A percentile compares a stretch with the other conserved stretches of the same genome.
phyloP scores from a whole-genome alignment of 2,797 vertebrate species.

The Pampus argenteus region DNA sequence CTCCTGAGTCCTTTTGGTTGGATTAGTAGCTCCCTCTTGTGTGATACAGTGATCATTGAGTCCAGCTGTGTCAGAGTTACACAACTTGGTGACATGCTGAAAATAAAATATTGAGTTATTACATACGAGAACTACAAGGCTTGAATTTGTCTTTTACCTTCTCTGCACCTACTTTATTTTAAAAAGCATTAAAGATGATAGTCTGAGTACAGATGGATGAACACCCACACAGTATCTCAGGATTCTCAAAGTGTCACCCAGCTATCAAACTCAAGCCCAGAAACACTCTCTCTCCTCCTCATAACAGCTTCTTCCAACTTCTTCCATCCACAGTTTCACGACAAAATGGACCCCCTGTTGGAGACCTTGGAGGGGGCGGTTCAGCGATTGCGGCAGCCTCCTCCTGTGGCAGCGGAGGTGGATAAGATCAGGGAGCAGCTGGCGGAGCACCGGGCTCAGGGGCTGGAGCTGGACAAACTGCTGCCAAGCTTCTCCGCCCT shows the following conservation, averaged over 20 bases:
- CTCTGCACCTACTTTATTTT: not conserved
- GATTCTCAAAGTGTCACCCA: slow-evolving; percentile 55
- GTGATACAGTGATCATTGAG: slow-evolving; percentile 24
- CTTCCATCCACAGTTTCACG: slow-evolving; percentile 92
- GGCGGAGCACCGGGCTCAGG: slow-evolving; percentile 91
- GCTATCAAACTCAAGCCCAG: slow-evolving; percentile 21
- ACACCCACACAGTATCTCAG: slow-evolving; percentile 43
- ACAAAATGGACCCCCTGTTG: slow-evolving; percentile 98
- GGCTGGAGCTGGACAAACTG: slow-evolving; percentile 96
- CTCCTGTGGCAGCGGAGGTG: slow-evolving; percentile 95
- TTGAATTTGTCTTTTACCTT: not conserved
- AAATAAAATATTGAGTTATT: slow-evolving; percentile 42
- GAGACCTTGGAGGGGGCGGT: slow-evolving; percentile 94
- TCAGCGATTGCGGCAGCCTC: slow-evolving; percentile 91
- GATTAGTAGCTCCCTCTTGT: slow-evolving; percentile 31
- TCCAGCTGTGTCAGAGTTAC: slow-evolving; percentile 4
- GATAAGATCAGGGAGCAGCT: slow-evolving; percentile 99
- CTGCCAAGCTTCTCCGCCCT: slow-evolving; percentile 96
- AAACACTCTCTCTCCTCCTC: slow-evolving; percentile 67
- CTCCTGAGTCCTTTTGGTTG: slow-evolving; percentile 10
- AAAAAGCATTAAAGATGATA: not conserved
- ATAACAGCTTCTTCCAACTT: slow-evolving; percentile 67
- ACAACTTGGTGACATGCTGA: slow-evolving; percentile 44
- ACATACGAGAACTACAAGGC: not conserved
- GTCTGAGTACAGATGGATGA: slow-evolving; percentile 43